A percentile compares a stretch with the other conserved stretches of the same genome.
phyloP scores from a whole-genome alignment of 2,113 vertebrate species.

The Neotoma lepida region DNA sequence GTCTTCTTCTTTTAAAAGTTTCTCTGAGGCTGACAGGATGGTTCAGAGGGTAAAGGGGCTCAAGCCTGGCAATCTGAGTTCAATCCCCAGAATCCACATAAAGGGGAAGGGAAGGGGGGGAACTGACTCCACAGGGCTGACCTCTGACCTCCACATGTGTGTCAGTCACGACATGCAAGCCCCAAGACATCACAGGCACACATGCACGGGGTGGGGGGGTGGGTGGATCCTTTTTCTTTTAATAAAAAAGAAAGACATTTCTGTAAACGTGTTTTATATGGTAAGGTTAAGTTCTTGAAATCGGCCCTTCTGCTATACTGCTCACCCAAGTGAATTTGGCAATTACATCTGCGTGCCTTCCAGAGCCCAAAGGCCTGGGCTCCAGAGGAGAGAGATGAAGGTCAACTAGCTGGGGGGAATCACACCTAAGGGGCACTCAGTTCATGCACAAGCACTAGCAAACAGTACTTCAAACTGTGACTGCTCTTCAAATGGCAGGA shows the following conservation, averaged over 20 bases:
- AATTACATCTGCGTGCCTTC: neutral
- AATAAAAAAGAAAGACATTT: neutral
- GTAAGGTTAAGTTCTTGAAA: neutral
- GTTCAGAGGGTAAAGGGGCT: neutral
- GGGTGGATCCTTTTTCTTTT: neutral
- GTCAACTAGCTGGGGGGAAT: neutral
- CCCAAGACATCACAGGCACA: neutral
- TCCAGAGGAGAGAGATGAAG: neutral
- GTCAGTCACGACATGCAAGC: neutral
- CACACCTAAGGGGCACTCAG: neutral
- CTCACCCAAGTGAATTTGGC: neutral
- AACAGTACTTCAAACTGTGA: neutral
- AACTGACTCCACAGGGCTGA: neutral
- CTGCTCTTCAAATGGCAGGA: neutral
- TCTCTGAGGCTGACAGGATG: neutral
- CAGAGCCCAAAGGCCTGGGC: neutral
- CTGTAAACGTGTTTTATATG: neutral
- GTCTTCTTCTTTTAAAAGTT: neutral
- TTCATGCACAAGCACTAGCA: neutral
- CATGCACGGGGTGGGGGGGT: neutral
- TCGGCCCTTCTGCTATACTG: neutral
- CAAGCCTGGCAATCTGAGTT: neutral
- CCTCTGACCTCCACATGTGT: neutral
- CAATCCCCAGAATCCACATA: neutral
- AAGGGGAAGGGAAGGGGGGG: neutral